phyloP scores from a whole-genome alignment of 2,797 vertebrate genomes.

The Helicolenus hilgendorfi region DNA sequence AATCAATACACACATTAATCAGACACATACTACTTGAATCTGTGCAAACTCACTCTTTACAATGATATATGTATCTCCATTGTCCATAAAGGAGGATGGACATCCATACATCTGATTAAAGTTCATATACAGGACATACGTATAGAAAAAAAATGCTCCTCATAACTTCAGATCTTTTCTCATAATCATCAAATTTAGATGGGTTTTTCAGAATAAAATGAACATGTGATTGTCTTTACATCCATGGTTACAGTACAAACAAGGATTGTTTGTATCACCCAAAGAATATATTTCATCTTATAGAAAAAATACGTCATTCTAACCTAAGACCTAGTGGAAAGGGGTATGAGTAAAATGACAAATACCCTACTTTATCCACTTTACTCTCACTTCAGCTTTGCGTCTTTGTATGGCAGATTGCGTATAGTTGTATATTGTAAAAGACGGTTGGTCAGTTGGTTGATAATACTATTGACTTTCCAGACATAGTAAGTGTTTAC shows the following conservation, averaged over 20 bases:
- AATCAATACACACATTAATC: neutral
- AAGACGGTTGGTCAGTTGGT: neutral
- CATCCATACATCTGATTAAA: neutral
- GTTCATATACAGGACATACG: neutral
- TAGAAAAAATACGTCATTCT: neutral
- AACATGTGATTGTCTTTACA: neutral
- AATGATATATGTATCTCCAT: neutral
- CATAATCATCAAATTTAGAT: neutral
- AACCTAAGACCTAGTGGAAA: neutral
- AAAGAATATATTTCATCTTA: neutral
- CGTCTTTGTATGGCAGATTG: neutral
- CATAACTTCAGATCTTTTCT: neutral
- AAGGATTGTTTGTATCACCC: neutral
- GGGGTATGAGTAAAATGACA: neutral
- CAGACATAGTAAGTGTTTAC: conserved; percentile 20
- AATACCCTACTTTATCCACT: neutral
- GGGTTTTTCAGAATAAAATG: neutral
- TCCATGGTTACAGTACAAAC: neutral
- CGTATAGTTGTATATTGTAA: neutral
- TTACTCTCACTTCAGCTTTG: neutral
- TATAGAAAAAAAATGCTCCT: neutral
- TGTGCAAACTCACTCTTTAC: neutral
- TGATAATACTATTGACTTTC: neutral
- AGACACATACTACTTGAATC: neutral
- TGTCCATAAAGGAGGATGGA: neutral